Evolutionary conservation across 2,113 vertebrate genomes (phyloP).

Genomic region (Pelecanoides urinatrix): DNA sequence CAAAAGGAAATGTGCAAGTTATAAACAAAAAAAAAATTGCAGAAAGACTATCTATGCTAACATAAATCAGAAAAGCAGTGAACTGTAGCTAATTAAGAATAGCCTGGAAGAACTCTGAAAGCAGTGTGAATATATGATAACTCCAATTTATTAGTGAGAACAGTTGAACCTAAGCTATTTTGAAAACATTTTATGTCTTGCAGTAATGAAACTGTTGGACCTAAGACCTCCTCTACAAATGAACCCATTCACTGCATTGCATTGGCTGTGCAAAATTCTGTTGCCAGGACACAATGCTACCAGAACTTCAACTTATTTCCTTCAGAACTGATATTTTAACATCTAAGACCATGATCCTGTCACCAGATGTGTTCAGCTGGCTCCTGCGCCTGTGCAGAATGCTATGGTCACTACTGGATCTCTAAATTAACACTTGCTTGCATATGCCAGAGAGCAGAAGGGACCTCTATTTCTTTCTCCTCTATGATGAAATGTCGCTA

Average conservation of each 20-base stretch:
- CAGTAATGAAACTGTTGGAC: neutral
- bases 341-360: neutral
- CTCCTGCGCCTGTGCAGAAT: neutral
- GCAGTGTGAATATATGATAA: neutral
- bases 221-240: neutral
- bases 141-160: neutral
- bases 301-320: neutral
- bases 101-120: neutral
- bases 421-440: neutral
- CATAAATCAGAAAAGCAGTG: neutral
- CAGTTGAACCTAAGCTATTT: neutral
- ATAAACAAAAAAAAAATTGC: neutral
- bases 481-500: fast-evolving
- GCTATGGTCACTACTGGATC: neutral
- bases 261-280: neutral
- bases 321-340: neutral
- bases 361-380: neutral
- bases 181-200: neutral
- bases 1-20: neutral
- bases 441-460: neutral
- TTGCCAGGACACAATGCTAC: neutral
- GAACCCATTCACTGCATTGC: neutral
- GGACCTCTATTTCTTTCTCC: neutral
- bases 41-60: neutral
- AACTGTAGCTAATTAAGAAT: neutral